Base-by-base conservation (phyloP, 2,888 invertebrate species). In the Rhynchonema sp. region DNA sequence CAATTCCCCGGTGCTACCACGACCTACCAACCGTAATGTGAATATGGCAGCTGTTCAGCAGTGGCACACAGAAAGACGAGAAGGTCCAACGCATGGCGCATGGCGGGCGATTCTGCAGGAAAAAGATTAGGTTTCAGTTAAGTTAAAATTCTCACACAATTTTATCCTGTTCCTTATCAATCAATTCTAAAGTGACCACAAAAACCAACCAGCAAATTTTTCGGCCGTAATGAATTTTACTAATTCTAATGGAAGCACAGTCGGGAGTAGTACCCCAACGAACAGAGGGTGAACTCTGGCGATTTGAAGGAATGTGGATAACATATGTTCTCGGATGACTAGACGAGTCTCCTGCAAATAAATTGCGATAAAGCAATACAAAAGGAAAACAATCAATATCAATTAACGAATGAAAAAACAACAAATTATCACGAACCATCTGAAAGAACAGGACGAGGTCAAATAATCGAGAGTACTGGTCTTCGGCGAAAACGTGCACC, bases 361-460 rank as follows among this genome's bases (percentile, higher is more conserved):
- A n/a, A n/a, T n/a, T n/a, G n/a, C n/a, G n/a, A n/a, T n/a, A n/a
- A n/a, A n/a, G n/a, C n/a, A n/a, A n/a, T n/a, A n/a, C n/a, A n/a
- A n/a, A n/a, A n/a, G n/a, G n/a, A n/a, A n/a, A n/a, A n/a, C n/a
- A n/a, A n/a, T n/a, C n/a, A n/a, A n/a, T n/a, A n/a, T n/a, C n/a
- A n/a, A n/a, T n/a, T 38, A 38, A 38, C 38, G 38, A 6, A 38
- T 38, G 38, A 13, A 13, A 13, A 17, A 38, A 6, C 38, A 13
- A 17, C 38, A 38, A 6, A 38, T 17, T 17, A 38, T 17, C 23
- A 49, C 28, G 20, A 6, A 57, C 57, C 57, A 57, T 57, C 26
- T 57, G 57, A 57, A 25, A 57, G 26, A 57, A 46, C 3, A 38
- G n/a, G 3, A 57, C 57, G 25, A 57, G 57, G 46, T 57, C 57